Percentiles rank a stretch among this genome's conserved stretches.
These are phyloP conservation scores for Trichosurus vulpecula DNA, from an alignment of 2,797 vertebrate species.

Conservation along the genomic window DNA sequence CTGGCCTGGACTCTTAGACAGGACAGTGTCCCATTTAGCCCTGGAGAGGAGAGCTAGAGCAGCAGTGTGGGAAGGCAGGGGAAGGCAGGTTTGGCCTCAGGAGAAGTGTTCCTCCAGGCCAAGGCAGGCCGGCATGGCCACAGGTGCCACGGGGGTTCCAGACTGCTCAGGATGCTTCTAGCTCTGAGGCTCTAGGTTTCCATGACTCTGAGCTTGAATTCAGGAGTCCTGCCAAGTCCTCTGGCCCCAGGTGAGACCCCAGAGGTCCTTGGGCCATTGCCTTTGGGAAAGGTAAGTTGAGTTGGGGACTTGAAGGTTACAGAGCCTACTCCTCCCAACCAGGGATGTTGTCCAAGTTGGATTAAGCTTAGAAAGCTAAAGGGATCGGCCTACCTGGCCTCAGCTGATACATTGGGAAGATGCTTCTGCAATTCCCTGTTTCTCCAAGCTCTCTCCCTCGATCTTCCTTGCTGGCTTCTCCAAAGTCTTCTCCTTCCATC, in stretches of 20 bases:
- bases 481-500: background rate
- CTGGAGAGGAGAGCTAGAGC: no score
- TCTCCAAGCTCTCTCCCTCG: background rate
- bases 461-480: background rate
- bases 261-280: background rate
- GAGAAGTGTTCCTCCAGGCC: background rate
- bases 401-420: no score
- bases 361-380: background rate
- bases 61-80: no score
- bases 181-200: background rate
- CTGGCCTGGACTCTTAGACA: no score
- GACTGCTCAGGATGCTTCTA: no score
- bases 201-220: background rate
- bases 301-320: background rate
- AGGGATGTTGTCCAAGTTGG: background rate
- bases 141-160: no score
- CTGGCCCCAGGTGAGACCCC: no score
- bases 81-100: background rate
- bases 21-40: no score
- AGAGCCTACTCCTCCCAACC: no score
- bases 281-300: no score
- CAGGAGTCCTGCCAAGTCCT: no score
- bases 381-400: rapidly evolving
- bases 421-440: background rate
- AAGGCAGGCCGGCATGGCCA: background rate